phyloP scores from a whole-genome alignment of 2,113 vertebrate species.

The Tragelaphus buxtoni region DNA sequence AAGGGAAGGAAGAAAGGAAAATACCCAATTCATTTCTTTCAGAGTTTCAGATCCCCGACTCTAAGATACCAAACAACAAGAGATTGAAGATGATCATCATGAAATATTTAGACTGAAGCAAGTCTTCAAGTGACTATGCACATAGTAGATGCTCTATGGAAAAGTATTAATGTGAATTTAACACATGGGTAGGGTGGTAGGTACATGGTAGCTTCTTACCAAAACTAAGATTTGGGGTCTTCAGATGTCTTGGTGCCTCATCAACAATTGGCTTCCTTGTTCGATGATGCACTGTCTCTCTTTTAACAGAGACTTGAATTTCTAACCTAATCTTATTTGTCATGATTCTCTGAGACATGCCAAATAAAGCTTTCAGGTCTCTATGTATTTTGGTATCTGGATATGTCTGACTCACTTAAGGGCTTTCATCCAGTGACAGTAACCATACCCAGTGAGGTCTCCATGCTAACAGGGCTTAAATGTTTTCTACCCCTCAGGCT shows the following conservation, averaged over 20 bases:
- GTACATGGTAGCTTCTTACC: neutral
- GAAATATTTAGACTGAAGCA: neutral
- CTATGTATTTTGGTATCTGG: conserved; percentile 68
- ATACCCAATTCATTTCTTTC: neutral
- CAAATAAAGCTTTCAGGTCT: conserved; percentile 63
- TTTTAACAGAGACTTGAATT: conserved; percentile 1
- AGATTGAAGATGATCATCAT: neutral
- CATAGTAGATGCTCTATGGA: neutral
- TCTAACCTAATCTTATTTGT: conserved; percentile 58
- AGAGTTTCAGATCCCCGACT: neutral
- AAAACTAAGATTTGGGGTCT: neutral
- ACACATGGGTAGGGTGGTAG: neutral
- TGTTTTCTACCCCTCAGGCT: conserved; percentile 45
- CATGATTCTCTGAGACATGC: conserved; percentile 49
- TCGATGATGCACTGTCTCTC: neutral
- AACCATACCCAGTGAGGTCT: conserved; percentile 65
- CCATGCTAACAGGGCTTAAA: conserved; percentile 56
- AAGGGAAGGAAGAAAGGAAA: neutral
- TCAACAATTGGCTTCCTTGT: conserved; percentile 8
- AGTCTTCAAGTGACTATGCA: neutral
- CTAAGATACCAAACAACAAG: neutral
- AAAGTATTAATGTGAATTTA: neutral
- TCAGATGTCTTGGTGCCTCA: neutral
- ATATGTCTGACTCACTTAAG: conserved; percentile 68
- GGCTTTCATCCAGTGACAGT: conserved; percentile 62